Evolutionary conservation across 2,888 invertebrate genomes (phyloP), one percentile per base, ranked within the genome.

Genomic region (Alviniconcha strummeri): DNA sequence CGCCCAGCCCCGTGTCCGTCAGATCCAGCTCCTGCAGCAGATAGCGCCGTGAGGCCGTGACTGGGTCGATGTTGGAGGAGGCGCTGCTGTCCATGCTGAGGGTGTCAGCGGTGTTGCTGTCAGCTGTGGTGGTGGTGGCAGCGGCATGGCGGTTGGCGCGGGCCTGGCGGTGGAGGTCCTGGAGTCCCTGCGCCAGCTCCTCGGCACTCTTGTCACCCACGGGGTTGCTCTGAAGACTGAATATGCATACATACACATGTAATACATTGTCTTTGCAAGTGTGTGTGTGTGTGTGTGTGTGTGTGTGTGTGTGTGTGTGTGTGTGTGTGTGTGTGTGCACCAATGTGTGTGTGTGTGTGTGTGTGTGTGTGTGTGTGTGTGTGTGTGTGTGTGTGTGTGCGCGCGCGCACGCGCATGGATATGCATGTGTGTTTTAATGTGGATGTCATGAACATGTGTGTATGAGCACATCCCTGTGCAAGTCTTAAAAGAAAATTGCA

Each of bases 171-270:
- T 85, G 84, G 7, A 85, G 75, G 80, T 75, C 69, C 52, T 84
- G 52, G 64, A 92, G 85, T 3, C 90, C 88, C 81, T 88, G 86
- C 0, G 88, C 83, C 13, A 92, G 82, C 19, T 84, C 80, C 54
- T 88, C 87, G n/a, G 90, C 87, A 9, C 91, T 91, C 4, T 85
- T 86, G 86, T 92, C 89, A 13, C 90, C 91, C 13, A 92, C 79
- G 7, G 89, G 90, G 83, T 91, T 91, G 52, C 91, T 89, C 85
- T 90, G 89, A 15, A 92, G 85, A 52, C 91, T 92, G 87, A 11
- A 36, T 17, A 69, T 1, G 4, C 36, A 3, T 36, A 3, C 36
- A 36, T 36, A 36, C 36, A 36, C 36, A 36, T 36, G 36, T 36
- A 36, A 3, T 36, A 36, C 36, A 36, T 36, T 36, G 36, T 9